Conservation (phyloP, 2,888 invertebrate species). For the Apoda limacodes region DNA sequence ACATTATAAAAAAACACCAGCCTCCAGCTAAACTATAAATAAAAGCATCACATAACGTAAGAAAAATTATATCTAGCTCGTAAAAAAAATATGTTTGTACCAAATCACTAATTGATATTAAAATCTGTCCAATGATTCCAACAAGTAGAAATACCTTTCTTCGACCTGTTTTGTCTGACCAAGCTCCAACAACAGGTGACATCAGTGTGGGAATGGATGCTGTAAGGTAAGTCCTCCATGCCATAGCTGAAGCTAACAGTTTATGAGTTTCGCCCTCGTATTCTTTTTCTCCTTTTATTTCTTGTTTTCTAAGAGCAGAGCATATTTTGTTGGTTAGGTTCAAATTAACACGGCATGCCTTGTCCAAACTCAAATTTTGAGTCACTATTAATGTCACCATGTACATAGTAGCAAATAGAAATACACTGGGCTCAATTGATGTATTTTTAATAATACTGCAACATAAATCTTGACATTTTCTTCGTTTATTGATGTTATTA, state of each 20-base stretch:
- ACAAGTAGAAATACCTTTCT: conserved; percentile 81
- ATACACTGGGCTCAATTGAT: conserved; percentile 44
- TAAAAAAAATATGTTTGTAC: conserved; percentile 80
- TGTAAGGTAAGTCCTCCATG: conserved; percentile 85
- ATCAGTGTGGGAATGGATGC: conserved; percentile 80
- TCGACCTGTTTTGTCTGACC: conserved; percentile 75
- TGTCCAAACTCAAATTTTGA: conserved; percentile 84
- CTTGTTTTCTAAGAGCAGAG: conserved; percentile 75
- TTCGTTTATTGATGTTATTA: conserved; percentile 12
- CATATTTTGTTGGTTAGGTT: conserved; percentile 77
- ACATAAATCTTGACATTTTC: conserved; percentile 27
- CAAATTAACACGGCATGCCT: conserved; percentile 86
- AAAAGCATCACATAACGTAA: conserved; percentile 79
- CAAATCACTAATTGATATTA: conserved; percentile 77
- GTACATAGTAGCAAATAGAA: conserved; percentile 31
- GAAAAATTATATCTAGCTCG: conserved; percentile 78
- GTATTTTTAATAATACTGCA: conserved; percentile 27
- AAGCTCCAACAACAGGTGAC: conserved; percentile 83
- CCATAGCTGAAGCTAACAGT: conserved; percentile 77
- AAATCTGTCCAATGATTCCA: conserved; percentile 77
- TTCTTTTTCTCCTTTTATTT: conserved; percentile 62
- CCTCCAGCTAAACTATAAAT: conserved; percentile 82
- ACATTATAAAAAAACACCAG: conserved; percentile 85
- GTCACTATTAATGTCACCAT: conserved; percentile 74
- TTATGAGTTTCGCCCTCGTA: conserved; percentile 74